These are phyloP conservation scores for Aplochiton taeniatus DNA, from an alignment of 2,797 vertebrate species.

Conservation along the genomic window DNA sequence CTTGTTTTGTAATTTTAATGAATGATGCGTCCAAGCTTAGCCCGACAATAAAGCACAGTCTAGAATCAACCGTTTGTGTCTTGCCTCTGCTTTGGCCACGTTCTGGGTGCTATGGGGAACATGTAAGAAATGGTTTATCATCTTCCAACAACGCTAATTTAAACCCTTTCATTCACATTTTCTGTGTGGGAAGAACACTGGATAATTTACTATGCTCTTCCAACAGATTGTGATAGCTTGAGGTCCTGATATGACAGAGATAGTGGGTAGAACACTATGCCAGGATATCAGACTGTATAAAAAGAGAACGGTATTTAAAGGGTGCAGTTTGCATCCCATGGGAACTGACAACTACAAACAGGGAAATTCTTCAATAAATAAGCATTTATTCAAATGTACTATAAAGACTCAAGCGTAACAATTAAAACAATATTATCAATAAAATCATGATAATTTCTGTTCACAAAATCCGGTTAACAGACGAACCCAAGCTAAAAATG, in stretches of 20 bases:
- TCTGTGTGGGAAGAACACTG: too few species aligned
- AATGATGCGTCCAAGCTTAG: constrained; percentile 99
- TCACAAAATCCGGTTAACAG: constrained; percentile 20
- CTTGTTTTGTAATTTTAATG: constrained; percentile 97
- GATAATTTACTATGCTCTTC: too few species aligned
- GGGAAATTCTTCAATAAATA: constrained; percentile 51
- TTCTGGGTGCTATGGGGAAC: neutral
- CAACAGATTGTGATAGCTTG: too few species aligned
- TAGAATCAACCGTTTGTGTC: constrained; percentile 81
- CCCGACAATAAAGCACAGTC: constrained; percentile 99
- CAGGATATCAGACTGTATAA: too few species aligned
- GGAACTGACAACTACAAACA: constrained; percentile 17
- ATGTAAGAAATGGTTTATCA: too few species aligned
- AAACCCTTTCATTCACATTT: too few species aligned
- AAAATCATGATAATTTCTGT: constrained; percentile 42
- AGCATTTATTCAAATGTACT: constrained; percentile 59
- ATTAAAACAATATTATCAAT: constrained; percentile 16
- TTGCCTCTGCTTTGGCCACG: constrained; percentile 26
- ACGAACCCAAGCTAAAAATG: constrained; percentile 18
- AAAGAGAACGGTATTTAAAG: neutral
- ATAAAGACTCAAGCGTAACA: constrained; percentile 24
- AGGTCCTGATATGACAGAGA: too few species aligned
- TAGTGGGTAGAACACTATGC: too few species aligned
- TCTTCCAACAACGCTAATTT: too few species aligned
- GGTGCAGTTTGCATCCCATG: neutral